Conservation (phyloP, 2,113 vertebrate species). For the Phocoena phocoena region DNA sequence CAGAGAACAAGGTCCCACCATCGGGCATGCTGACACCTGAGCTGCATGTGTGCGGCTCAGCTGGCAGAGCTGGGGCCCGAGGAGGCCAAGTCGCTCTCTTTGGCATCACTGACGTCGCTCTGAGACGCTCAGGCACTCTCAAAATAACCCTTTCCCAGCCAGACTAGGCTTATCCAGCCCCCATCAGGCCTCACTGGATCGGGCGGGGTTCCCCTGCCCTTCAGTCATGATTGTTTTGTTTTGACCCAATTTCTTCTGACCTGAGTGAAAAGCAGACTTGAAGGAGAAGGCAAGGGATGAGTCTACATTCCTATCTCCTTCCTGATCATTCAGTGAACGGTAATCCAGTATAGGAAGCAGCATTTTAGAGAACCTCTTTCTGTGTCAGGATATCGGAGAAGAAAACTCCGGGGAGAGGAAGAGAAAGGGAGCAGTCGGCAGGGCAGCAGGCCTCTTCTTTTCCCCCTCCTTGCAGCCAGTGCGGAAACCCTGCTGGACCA, state of each 20-base stretch:
- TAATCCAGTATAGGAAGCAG: neutral
- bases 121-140: constrained; percentile 57
- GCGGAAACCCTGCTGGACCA: neutral
- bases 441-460: constrained; percentile 31
- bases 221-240: neutral
- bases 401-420: neutral
- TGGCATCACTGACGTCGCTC: constrained; percentile 73
- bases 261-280: neutral
- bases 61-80: neutral
- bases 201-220: neutral
- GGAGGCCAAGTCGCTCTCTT: constrained; percentile 70
- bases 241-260: neutral
- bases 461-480: neutral
- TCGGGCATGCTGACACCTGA: constrained; percentile 75
- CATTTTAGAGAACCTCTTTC: neutral
- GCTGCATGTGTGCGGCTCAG: neutral
- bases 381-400: neutral
- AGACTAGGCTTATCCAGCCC: constrained; percentile 5
- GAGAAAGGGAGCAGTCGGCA: neutral
- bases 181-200: neutral
- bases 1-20: constrained; percentile 84
- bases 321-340: neutral
- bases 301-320: neutral
- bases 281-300: neutral
- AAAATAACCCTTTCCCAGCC: constrained; percentile 42